Conservation (phyloP, 2,113 vertebrate species). For the Anseranas semipalmata region DNA sequence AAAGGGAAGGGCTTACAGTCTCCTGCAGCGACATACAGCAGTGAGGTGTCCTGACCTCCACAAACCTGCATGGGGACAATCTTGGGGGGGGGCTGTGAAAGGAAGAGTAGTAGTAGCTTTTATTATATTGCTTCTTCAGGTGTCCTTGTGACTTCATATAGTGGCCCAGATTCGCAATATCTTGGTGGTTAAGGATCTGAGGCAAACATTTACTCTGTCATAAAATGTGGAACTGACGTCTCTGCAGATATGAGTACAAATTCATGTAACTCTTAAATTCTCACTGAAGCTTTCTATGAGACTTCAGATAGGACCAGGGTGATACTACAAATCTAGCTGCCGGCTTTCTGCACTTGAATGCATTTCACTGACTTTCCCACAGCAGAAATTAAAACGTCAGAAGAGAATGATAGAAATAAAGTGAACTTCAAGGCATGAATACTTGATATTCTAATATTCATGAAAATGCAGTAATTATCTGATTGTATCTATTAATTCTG, state of each 20-base stretch:
- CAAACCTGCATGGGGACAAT: rapidly evolving
- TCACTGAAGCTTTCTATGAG: neutral
- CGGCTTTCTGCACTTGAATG: neutral
- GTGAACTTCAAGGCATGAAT: neutral
- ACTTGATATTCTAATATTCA: slow-evolving; percentile 22
- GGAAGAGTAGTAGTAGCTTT: neutral
- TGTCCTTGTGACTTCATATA: neutral
- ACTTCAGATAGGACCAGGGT: neutral
- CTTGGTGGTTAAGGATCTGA: neutral
- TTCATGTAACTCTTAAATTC: neutral
- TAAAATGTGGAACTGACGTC: neutral
- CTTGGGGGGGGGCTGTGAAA: neutral
- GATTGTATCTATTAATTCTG: slow-evolving; percentile 55
- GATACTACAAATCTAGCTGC: neutral
- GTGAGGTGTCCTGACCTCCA: neutral
- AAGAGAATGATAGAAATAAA: neutral
- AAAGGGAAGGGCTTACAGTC: neutral
- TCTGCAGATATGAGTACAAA: neutral
- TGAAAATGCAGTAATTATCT: slow-evolving; percentile 42
- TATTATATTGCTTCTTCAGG: neutral
- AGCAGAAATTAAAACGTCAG: neutral
- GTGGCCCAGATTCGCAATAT: rapidly evolving
- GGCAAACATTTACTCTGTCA: neutral
- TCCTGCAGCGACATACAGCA: rapidly evolving
- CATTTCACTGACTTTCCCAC: neutral